Evolutionary conservation across 2,797 vertebrate genomes (phyloP).

Genomic region (Neosilurus mollespiculum): DNA sequence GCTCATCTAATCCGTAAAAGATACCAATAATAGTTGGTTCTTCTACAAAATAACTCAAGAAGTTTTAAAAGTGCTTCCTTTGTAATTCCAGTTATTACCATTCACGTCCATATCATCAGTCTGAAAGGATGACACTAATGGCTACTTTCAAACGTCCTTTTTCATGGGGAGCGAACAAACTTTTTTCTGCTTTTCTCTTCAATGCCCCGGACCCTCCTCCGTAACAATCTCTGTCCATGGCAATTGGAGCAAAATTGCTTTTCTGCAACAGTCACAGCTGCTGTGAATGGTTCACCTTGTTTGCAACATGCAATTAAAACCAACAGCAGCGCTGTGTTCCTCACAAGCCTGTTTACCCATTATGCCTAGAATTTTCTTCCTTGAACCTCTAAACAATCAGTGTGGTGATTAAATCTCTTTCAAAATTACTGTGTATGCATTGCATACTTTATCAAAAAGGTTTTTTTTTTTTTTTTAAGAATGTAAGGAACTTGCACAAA

Average conservation of each 20-base stretch:
- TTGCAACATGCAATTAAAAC: slow-evolving; percentile 77
- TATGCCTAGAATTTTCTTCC: slow-evolving; percentile 4
- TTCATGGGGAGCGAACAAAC: slow-evolving; percentile 16
- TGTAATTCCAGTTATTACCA: slow-evolving; percentile 33
- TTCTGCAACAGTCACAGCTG: slow-evolving; percentile 68
- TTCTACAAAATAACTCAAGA: neutral
- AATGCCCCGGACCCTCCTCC: slow-evolving; percentile 38
- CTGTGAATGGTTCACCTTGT: slow-evolving; percentile 63
- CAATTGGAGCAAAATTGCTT: slow-evolving; percentile 75
- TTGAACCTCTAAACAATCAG: slow-evolving; percentile 33
- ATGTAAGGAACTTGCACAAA: neutral
- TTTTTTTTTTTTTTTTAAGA: neutral
- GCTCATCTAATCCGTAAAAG: neutral
- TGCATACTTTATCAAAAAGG: neutral
- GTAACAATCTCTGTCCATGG: slow-evolving; percentile 70
- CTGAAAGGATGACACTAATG: slow-evolving; percentile 36
- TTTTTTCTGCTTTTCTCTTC: slow-evolving; percentile 36
- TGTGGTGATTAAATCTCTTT: slow-evolving; percentile 38
- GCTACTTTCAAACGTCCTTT: slow-evolving; percentile 34
- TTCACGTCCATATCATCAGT: slow-evolving; percentile 16
- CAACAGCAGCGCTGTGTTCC: slow-evolving; percentile 59
- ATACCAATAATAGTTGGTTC: neutral
- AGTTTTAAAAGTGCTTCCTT: slow-evolving; percentile 20
- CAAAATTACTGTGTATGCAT: slow-evolving; percentile 20
- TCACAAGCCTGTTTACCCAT: slow-evolving; percentile 40